Conservation (phyloP, 2,888 invertebrate species). For the Dasypolia templi region DNA sequence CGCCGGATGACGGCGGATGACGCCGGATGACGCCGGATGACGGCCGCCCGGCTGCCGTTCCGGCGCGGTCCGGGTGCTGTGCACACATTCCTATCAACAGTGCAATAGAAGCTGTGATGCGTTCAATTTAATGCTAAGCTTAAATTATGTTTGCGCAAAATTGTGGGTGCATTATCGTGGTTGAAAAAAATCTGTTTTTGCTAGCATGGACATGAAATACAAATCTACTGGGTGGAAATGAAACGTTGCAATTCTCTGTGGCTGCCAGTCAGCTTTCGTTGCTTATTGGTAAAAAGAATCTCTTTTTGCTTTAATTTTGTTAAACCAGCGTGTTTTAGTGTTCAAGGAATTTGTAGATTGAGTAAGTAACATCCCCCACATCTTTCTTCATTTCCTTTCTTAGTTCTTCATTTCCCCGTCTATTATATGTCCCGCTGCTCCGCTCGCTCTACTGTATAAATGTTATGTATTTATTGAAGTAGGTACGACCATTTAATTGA, state of each 20-base stretch:
- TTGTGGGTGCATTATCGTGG: slow-evolving; percentile 17
- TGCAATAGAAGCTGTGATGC: slow-evolving; percentile 27
- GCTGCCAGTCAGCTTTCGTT: not conserved
- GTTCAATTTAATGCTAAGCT: slow-evolving; percentile 62
- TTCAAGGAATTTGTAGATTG: not conserved
- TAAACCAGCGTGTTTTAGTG: not conserved
- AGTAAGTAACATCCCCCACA: not conserved
- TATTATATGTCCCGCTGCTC: not conserved
- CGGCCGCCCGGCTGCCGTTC: not conserved
- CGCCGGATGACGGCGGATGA: slow-evolving; percentile 33
- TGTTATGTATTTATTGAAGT: not conserved
- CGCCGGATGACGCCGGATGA: too few relatives aligned
- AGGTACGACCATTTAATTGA: not conserved
- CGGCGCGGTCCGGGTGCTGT: slow-evolving; percentile 18
- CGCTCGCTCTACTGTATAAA: not conserved
- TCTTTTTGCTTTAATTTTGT: not conserved
- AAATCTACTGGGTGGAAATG: not conserved
- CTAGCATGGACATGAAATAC: not conserved
- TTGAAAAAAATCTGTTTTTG: slow-evolving; percentile 10
- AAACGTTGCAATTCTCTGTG: not conserved
- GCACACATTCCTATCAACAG: slow-evolving; percentile 60
- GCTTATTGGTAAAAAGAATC: not conserved
- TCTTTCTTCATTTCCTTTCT: not conserved
- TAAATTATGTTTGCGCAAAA: slow-evolving; percentile 44
- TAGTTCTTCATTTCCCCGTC: not conserved